Evolutionary conservation across 2,888 invertebrate species (phyloP), one percentile per base, ranked within the genome.

Genomic region (Leuctra nigra): DNA sequence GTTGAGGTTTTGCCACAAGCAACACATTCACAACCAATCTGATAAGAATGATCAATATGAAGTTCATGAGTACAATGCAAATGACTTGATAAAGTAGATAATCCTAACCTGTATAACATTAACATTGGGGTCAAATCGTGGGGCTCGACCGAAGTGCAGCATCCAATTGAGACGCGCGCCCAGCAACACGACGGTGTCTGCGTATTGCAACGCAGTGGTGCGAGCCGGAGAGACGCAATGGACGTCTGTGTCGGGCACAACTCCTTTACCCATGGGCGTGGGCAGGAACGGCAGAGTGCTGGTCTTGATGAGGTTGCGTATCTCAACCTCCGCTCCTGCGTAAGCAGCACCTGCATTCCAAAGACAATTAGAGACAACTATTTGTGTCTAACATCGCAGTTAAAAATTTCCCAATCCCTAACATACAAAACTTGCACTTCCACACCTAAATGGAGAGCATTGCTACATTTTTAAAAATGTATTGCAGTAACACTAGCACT

Each of bases 161-260:
- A 98, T 97, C 98, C 98, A 98, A 75, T 98, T 98, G 16, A 97
- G 77, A 36, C 97, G 77, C 0, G 96, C 97, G 0, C 97, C 97
- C 36, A 95, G 72, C 52, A 96, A 73, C 2, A 98, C 66, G 2
- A 98, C 78, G 0, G 93, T 89, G 72, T 98, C 97, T 0, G 94
- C 90, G 63, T 91, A 81, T 66, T 86, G 84, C 53, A 98, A 74
- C 0, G 94, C 97, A 59, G 80, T 71, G 0, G 95, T 94, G 55
- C 95, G 80, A 1, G 95, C 94, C 6, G 92, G 80, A 0, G 88
- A 83, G n/a, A 95, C 87, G 70, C 90, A 91, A 63, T 81, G 78
- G 9, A 73, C 66, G 0, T 86, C 83, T 33, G 74, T 75, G 67
- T 90, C 89, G 4, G 80, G 77, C 0, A 88, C 86, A 4, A 89